These are phyloP conservation scores for Ophion obscuratus DNA, from an alignment of 2,888 invertebrate genomes.

Conservation along the genomic window DNA sequence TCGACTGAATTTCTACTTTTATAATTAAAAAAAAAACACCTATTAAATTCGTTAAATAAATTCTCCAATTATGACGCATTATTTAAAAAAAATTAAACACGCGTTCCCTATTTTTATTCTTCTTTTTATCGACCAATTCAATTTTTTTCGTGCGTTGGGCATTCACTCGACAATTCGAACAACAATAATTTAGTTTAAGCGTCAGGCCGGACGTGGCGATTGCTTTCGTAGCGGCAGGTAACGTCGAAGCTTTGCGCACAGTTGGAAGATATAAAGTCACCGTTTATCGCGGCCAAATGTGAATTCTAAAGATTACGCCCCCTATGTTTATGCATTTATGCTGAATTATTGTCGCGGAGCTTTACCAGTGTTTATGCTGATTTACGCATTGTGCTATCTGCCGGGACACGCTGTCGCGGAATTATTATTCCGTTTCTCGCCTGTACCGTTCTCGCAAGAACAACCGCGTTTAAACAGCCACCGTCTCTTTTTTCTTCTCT, in stretches of 20 bases:
- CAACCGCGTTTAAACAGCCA: slow-evolving; percentile 27
- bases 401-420: slow-evolving; percentile 83
- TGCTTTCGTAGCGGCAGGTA: slow-evolving; percentile 40
- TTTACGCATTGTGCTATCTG: slow-evolving; percentile 84
- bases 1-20: too few species aligned
- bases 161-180: not conserved
- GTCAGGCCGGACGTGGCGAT: not conserved
- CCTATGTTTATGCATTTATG: slow-evolving; percentile 82
- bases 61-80: too few species aligned
- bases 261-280: slow-evolving; percentile 75
- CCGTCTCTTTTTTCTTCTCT: slow-evolving; percentile 8
- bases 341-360: slow-evolving; percentile 83
- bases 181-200: not conserved
- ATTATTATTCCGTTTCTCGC: slow-evolving; percentile 81
- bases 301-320: slow-evolving; percentile 82
- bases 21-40: too few species aligned
- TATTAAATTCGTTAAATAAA: too few species aligned
- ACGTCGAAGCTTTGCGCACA: slow-evolving; percentile 73
- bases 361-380: slow-evolving; percentile 84
- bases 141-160: not conserved
- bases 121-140: too few species aligned
- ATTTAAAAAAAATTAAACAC: too few species aligned
- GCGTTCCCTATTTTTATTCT: too few species aligned
- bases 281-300: slow-evolving; percentile 77
- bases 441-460: slow-evolving; percentile 69